A percentile compares a stretch with the other conserved stretches of the same genome.
Conservation (phyloP, 2,797 vertebrate species). For the Gallirallus australis region DNA sequence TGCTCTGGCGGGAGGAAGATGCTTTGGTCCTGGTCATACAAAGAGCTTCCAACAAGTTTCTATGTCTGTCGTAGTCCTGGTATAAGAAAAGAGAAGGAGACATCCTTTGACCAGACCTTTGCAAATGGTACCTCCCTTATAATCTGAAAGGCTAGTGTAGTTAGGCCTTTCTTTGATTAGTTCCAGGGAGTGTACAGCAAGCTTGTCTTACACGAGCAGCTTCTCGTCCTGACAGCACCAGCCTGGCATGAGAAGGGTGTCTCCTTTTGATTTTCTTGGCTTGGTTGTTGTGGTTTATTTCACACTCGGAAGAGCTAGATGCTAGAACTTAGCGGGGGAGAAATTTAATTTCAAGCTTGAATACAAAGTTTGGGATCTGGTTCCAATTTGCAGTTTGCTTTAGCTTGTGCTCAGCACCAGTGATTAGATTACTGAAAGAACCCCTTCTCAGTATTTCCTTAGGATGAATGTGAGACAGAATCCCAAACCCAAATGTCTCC, state of each 20-base stretch:
- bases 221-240: not conserved
- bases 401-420: not conserved
- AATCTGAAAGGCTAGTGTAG: not conserved
- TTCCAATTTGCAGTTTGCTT: not conserved
- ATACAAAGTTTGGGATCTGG: not conserved
- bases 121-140: not conserved
- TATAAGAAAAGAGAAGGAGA: not conserved
- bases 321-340: not conserved
- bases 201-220: not conserved
- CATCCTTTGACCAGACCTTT: not conserved
- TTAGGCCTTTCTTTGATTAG: not conserved
- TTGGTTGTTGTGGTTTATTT: not conserved
- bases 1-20: not conserved
- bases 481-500: not conserved
- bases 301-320: not conserved
- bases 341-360: constrained; percentile 25
- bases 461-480: not conserved
- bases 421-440: not conserved
- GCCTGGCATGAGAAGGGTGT: not conserved
- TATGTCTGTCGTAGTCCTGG: not conserved
- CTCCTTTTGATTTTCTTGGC: not conserved
- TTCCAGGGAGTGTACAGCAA: not conserved
- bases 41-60: not conserved
- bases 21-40: not conserved
- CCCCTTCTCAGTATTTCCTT: not conserved